Evolutionary conservation across 2,888 invertebrate species (phyloP).

Genomic region (Drosophila monieri): DNA sequence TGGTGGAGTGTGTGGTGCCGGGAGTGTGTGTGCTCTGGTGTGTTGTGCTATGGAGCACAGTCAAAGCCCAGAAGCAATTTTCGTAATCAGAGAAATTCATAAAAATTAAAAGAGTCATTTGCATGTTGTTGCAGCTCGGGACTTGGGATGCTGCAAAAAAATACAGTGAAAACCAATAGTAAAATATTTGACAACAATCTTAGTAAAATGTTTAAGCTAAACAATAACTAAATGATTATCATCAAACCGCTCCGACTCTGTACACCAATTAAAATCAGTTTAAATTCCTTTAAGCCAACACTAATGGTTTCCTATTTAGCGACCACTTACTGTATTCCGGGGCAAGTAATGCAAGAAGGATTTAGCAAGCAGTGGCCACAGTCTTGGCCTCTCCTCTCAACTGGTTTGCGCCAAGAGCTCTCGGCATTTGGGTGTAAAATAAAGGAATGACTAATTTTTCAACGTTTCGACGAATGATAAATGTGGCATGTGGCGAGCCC

Average conservation of each 20-base stretch:
- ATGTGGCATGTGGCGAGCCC: constrained; percentile 79
- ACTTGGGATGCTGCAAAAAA: constrained; percentile 8
- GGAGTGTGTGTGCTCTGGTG: background rate
- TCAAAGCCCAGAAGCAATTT: constrained; percentile 79
- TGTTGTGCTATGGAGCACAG: constrained; percentile 26
- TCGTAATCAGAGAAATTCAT: constrained; percentile 80
- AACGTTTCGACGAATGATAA: constrained; percentile 79
- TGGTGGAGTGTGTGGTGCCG: constrained; percentile 21
- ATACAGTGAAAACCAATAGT: constrained; percentile 14
- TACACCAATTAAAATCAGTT: too few species aligned
- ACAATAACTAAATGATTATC: too few species aligned
- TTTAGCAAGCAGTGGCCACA: constrained; percentile 40
- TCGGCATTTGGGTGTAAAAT: constrained; percentile 79
- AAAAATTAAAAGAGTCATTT: constrained; percentile 80
- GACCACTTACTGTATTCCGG: constrained; percentile 13
- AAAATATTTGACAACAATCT: background rate
- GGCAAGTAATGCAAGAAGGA: constrained; percentile 70
- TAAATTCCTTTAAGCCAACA: background rate
- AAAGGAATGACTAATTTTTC: constrained; percentile 79
- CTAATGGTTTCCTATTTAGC: background rate
- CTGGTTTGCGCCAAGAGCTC: constrained; percentile 57
- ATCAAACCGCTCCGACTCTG: too few species aligned
- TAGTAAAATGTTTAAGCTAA: too few species aligned
- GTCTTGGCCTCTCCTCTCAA: constrained; percentile 39
- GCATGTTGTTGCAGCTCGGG: constrained; percentile 67